Conservation (phyloP, 2,888 invertebrate species). For the Pasiphila rectangulata region DNA sequence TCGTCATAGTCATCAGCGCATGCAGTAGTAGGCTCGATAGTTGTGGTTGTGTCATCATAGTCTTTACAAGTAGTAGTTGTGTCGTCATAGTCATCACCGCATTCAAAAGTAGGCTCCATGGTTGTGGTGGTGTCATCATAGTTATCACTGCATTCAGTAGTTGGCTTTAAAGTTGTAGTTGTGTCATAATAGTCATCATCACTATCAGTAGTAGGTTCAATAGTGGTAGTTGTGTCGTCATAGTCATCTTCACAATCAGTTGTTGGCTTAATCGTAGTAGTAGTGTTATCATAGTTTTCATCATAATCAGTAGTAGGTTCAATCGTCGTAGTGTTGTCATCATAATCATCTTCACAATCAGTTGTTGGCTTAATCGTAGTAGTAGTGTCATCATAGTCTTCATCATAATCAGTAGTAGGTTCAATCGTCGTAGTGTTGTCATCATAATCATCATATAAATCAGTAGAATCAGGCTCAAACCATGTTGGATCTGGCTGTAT, state of each 20-base stretch:
- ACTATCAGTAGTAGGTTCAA: not conserved
- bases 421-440: not conserved
- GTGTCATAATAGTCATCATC: too few species aligned
- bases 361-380: not conserved
- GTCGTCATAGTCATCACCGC: too few species aligned
- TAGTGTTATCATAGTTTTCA: too few species aligned
- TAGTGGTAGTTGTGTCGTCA: not conserved
- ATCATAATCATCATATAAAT: not conserved
- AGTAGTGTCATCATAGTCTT: not conserved
- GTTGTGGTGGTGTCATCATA: too few species aligned
- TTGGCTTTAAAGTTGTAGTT: too few species aligned
- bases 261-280: too few species aligned
- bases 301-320: not conserved
- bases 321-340: not conserved
- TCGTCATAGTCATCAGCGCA: too few species aligned
- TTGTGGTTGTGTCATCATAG: too few species aligned
- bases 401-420: not conserved
- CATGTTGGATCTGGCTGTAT: not conserved
- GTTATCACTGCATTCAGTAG: too few species aligned
- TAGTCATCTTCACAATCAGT: not conserved
- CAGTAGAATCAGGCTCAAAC: not conserved
- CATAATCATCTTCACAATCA: not conserved
- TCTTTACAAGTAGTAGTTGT: too few species aligned
- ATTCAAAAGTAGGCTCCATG: too few species aligned
- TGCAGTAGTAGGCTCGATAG: too few species aligned